phyloP scores from a whole-genome alignment of 2,888 invertebrate genomes.

The Leucophenga montana region DNA sequence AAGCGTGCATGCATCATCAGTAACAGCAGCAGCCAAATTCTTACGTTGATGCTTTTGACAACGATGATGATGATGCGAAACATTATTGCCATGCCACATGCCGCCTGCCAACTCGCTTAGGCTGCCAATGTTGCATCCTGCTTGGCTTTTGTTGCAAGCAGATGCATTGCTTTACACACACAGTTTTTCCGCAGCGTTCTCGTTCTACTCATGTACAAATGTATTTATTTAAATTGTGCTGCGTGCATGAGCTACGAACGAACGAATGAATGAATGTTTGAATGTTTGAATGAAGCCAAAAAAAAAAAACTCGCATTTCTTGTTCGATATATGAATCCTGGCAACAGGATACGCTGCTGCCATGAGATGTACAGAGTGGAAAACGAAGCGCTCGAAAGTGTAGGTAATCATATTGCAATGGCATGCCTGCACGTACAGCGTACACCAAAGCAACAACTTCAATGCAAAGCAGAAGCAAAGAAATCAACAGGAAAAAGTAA shows the following conservation, averaged over 20 bases:
- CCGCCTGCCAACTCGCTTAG: neutral
- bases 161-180: slow-evolving; percentile 15
- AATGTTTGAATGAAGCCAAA: neutral
- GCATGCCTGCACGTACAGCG: slow-evolving; percentile 5
- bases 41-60: neutral
- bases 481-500: neutral
- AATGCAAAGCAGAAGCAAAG: neutral
- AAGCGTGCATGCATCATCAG: neutral
- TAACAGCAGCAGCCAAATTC: neutral
- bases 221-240: slow-evolving; percentile 59
- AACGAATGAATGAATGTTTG: neutral
- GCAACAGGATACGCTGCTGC: neutral
- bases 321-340: slow-evolving; percentile 30
- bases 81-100: neutral
- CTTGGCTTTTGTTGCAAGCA: slow-evolving; percentile 23
- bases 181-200: slow-evolving; percentile 43
- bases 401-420: slow-evolving; percentile 25
- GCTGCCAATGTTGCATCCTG: neutral
- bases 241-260: slow-evolving; percentile 38
- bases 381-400: neutral
- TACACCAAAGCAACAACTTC: neutral
- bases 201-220: slow-evolving; percentile 41
- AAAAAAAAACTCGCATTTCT: slow-evolving; percentile 50
- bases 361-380: neutral
- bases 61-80: slow-evolving; percentile 4